phyloP scores from a whole-genome alignment of 2,797 vertebrate genomes.

The Cyprinella venusta region DNA sequence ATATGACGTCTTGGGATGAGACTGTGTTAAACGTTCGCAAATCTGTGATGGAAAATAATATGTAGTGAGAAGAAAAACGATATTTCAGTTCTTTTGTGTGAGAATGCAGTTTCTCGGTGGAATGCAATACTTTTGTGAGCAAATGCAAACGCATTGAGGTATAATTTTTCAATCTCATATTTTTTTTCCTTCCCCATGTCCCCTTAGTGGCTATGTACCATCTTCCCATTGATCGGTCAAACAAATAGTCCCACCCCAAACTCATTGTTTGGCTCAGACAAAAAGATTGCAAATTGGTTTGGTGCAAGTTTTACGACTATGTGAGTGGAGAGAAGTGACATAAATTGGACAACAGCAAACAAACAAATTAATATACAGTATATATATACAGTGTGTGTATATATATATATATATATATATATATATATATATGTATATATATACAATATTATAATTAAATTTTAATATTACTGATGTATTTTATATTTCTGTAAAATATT shows the following conservation, averaged over 20 bases:
- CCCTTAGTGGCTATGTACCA: background rate
- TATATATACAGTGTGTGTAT: too few species aligned
- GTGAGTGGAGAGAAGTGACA: background rate
- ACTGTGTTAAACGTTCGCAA: background rate
- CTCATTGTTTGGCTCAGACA: background rate
- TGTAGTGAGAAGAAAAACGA: background rate
- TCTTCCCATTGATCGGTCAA: conserved; percentile 1
- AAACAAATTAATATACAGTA: too few species aligned
- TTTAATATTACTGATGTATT: background rate
- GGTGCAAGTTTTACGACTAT: background rate
- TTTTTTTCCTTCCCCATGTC: background rate
- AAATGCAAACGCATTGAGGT: background rate
- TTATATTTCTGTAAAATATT: background rate
- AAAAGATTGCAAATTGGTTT: background rate
- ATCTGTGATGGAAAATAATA: background rate
- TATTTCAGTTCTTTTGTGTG: background rate
- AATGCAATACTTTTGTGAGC: too few species aligned
- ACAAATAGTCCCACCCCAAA: background rate
- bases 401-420: too few species aligned
- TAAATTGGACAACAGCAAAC: background rate
- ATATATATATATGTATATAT: too few species aligned
- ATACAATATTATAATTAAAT: background rate
- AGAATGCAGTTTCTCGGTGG: too few species aligned
- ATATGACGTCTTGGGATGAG: too few species aligned
- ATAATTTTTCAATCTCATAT: background rate